phyloP scores from a whole-genome alignment of 2,888 invertebrate species.

The Lithophane leautieri region DNA sequence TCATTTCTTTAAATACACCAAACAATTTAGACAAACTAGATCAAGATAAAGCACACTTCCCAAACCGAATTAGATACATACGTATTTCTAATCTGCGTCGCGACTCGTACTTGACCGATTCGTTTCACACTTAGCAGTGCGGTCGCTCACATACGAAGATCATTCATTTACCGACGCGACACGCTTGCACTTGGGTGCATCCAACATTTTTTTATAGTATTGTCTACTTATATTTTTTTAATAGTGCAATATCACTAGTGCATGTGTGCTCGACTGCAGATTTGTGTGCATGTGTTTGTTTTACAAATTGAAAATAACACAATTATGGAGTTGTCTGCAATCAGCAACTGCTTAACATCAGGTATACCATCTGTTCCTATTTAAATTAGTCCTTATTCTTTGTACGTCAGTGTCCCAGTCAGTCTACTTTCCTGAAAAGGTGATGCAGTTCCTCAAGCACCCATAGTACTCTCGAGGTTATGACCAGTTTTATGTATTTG shows the following conservation, averaged over 20 bases:
- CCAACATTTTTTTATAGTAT: neutral
- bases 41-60: neutral
- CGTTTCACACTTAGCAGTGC: slow-evolving; percentile 4
- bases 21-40: too few relatives aligned
- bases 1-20: too few relatives aligned
- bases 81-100: neutral
- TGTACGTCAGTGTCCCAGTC: neutral
- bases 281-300: neutral
- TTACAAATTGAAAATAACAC: neutral
- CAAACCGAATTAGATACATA: neutral
- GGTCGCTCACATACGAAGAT: slow-evolving; percentile 4
- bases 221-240: too few relatives aligned
- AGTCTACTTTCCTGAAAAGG: neutral
- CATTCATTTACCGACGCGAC: slow-evolving; percentile 25
- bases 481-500: neutral
- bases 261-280: neutral
- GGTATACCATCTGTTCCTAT: slow-evolving; percentile 39
- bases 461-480: too few relatives aligned
- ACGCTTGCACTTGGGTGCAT: slow-evolving; percentile 50
- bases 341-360: slow-evolving; percentile 32
- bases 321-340: slow-evolving; percentile 41
- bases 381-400: neutral
- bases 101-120: slow-evolving; percentile 28
- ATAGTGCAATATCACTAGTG: slow-evolving; percentile 6
- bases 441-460: neutral